Conservation (phyloP, 2,113 vertebrate genomes). For the Gobio gobio region DNA sequence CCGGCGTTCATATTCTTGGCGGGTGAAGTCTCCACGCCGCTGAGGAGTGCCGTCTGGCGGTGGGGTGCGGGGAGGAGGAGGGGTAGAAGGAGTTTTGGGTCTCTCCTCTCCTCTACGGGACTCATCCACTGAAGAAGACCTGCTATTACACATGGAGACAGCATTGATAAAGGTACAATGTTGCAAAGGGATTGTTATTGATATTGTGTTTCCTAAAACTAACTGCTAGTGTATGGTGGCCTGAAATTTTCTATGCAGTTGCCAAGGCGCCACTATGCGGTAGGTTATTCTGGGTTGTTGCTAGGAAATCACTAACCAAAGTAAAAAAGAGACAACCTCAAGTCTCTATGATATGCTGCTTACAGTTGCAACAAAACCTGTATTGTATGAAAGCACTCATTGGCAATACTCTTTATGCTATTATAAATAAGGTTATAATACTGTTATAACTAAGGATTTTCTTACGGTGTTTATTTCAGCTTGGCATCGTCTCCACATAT, state of each 20-base stretch:
- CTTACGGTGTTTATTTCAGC: not conserved
- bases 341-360: not conserved
- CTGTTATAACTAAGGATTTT: not conserved
- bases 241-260: not conserved
- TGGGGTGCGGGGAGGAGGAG: constrained; percentile 64
- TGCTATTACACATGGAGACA: constrained; percentile 54
- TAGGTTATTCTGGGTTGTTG: not conserved
- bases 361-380: not conserved
- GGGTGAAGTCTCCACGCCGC: constrained; percentile 85
- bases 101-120: constrained; percentile 67
- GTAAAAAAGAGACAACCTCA: not conserved
- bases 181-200: not conserved
- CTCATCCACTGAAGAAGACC: constrained; percentile 71
- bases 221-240: not conserved
- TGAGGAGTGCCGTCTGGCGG: constrained; percentile 74
- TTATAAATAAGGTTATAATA: not conserved
- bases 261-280: not conserved
- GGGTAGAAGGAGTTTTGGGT: constrained; percentile 66
- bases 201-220: no score
- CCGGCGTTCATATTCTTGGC: constrained; percentile 84
- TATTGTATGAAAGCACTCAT: not conserved
- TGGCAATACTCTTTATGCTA: not conserved
- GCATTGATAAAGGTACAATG: not conserved
- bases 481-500: not conserved
- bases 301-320: not conserved